These are phyloP conservation scores for Mormyrus iriodes DNA, from an alignment of 2,113 vertebrate genomes.

Conservation along the genomic window DNA sequence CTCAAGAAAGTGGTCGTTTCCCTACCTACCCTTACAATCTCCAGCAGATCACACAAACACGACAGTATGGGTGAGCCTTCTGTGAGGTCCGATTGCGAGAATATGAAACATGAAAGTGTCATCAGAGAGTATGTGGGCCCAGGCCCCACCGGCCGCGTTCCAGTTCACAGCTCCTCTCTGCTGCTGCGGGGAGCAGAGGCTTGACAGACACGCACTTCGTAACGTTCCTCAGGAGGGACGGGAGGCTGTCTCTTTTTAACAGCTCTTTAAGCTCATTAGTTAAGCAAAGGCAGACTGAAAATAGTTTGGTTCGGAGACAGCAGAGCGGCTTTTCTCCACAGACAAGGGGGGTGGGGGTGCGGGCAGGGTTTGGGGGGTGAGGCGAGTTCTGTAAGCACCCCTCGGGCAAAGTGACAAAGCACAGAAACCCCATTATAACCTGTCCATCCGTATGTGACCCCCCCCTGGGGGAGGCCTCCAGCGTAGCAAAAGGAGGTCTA, in stretches of 20 bases:
- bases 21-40: too few relatives aligned
- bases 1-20: not conserved
- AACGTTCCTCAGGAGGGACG: not conserved
- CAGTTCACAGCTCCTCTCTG: not conserved
- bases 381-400: not conserved
- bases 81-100: not conserved
- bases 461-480: not conserved
- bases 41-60: not conserved
- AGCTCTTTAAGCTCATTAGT: not conserved
- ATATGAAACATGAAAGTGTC: not conserved
- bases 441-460: not conserved
- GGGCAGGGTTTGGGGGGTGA: not conserved
- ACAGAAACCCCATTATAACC: constrained; percentile 1
- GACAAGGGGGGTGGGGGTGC: not conserved
- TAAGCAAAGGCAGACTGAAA: not conserved
- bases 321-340: not conserved
- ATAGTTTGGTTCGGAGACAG: not conserved
- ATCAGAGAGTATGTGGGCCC: not conserved
- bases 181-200: not conserved
- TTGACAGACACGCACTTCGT: not conserved
- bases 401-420: not conserved
- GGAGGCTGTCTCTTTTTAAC: not conserved
- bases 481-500: not conserved
- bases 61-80: not conserved
- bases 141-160: not conserved